These are phyloP conservation scores for Sebastes glaucus DNA, from an alignment of 2,797 vertebrate species.

Conservation along the genomic window DNA sequence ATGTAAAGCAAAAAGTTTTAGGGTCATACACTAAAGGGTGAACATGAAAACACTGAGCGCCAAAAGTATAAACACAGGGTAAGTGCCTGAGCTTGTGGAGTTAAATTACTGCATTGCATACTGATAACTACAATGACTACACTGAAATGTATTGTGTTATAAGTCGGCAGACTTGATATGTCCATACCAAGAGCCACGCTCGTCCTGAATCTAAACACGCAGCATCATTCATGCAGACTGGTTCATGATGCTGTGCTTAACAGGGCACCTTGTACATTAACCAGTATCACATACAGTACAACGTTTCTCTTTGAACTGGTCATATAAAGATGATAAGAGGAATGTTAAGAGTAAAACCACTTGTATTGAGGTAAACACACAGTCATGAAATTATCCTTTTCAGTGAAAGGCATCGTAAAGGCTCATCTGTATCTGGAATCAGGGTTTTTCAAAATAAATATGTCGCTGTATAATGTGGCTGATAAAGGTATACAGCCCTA, in stretches of 20 bases:
- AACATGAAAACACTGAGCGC: constrained; percentile 25
- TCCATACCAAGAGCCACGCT: neutral
- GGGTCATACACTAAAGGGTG: neutral
- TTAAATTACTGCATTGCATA: neutral
- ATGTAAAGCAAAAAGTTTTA: neutral
- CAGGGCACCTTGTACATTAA: neutral
- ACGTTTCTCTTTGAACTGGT: neutral
- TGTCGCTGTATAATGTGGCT: neutral
- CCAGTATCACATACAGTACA: neutral
- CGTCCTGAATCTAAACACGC: neutral
- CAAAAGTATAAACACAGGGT: constrained; percentile 1
- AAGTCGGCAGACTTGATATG: neutral
- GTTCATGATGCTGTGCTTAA: constrained; percentile 2
- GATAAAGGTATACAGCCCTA: neutral
- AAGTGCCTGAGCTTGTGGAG: constrained; percentile 27
- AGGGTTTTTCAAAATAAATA: neutral
- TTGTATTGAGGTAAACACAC: constrained; percentile 2
- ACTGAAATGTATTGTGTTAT: neutral
- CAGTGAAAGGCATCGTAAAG: constrained; percentile 5
- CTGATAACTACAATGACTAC: neutral
- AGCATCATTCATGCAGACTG: constrained; percentile 5
- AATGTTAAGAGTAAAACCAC: constrained; percentile 15
- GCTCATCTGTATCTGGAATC: neutral
- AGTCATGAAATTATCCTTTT: neutral
- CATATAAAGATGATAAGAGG: neutral